These are phyloP conservation scores for Apteryx owenii DNA, from an alignment of 2,113 vertebrate species.

Conservation along the genomic window DNA sequence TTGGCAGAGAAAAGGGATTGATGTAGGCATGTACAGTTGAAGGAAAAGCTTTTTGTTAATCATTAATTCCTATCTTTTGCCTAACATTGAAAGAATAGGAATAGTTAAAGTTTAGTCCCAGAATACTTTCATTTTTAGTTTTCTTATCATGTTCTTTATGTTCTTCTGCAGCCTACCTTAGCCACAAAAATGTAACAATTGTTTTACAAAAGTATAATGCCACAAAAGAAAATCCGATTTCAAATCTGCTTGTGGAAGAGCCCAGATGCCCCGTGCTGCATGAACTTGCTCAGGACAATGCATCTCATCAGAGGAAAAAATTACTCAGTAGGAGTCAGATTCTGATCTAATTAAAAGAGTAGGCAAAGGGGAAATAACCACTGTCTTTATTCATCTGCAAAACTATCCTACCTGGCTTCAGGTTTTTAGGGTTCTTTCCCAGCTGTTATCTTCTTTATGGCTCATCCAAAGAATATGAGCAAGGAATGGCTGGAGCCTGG, in stretches of 20 bases:
- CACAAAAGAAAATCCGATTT: neutral
- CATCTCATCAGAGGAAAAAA: neutral
- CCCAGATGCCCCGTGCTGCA: neutral
- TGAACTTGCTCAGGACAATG: neutral
- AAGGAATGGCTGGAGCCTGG: slow-evolving; percentile 19
- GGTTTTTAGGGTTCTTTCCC: neutral
- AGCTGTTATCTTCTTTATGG: slow-evolving; percentile 19
- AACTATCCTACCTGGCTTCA: neutral
- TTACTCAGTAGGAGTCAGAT: neutral
- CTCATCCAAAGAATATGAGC: neutral
- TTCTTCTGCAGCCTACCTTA: neutral
- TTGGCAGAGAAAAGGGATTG: neutral
- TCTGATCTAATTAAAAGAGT: slow-evolving; percentile 19
- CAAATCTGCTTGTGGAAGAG: neutral
- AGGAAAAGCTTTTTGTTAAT: neutral
- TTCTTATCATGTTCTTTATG: neutral
- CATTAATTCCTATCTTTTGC: neutral
- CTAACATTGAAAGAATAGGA: neutral
- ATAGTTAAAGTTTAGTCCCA: neutral
- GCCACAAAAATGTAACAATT: neutral
- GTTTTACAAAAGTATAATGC: neutral
- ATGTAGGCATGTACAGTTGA: neutral
- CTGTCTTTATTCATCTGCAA: neutral
- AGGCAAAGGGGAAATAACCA: neutral
- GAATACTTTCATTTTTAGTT: neutral